Conservation (phyloP, 2,888 invertebrate genomes). For the Thymelicus lineola region DNA sequence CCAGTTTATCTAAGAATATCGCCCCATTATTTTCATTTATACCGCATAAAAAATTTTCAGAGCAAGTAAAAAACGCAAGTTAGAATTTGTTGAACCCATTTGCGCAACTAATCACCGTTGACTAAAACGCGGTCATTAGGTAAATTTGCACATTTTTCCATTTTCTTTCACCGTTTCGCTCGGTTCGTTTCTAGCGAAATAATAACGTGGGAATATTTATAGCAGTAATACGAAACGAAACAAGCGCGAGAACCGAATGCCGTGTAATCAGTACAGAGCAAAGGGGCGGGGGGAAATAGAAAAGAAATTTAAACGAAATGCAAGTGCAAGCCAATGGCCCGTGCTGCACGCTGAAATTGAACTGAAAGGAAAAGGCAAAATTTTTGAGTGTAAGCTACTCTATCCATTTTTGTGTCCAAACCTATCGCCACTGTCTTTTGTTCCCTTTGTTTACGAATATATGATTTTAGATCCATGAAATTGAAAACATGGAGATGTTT, state of each 20-base stretch:
- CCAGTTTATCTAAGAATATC: too few relatives aligned
- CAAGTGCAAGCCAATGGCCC: neutral
- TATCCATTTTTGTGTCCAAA: neutral
- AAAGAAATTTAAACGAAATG: constrained; percentile 10
- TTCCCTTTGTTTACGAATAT: too few relatives aligned
- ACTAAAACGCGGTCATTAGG: constrained; percentile 15
- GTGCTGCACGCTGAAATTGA: neutral
- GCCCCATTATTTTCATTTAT: neutral
- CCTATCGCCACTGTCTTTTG: too few relatives aligned
- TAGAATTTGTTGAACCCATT: neutral
- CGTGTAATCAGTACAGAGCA: constrained; percentile 26
- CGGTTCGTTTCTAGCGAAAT: constrained; percentile 18
- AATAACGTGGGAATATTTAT: constrained; percentile 31
- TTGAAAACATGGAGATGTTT: too few relatives aligned
- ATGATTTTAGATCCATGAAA: too few relatives aligned
- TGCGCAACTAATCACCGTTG: neutral
- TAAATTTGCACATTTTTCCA: constrained; percentile 20
- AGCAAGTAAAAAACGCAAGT: neutral
- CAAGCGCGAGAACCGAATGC: constrained; percentile 21
- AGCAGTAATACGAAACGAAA: constrained; percentile 24
- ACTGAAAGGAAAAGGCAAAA: neutral
- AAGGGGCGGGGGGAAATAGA: neutral
- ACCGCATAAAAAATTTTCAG: neutral
- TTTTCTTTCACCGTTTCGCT: neutral
- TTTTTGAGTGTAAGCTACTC: neutral